These are phyloP conservation scores for Phalangium opilio DNA, from an alignment of 2,888 invertebrate species.

Conservation along the genomic window DNA sequence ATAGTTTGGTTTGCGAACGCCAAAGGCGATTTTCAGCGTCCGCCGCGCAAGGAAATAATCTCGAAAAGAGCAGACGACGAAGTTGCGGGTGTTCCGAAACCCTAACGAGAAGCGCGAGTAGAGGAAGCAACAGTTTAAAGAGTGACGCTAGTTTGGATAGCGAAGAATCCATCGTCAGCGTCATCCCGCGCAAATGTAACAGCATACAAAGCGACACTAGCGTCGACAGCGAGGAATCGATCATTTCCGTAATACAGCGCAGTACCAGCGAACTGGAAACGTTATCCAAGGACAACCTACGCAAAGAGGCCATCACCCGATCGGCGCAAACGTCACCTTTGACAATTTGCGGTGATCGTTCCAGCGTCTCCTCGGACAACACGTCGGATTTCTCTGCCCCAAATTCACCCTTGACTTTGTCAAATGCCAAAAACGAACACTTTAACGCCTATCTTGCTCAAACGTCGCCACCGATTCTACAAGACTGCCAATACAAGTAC, in stretches of 20 bases:
- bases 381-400: slow-evolving; percentile 7
- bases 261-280: slow-evolving; percentile 15
- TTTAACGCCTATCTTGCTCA: background rate
- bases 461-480: background rate
- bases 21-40: slow-evolving; percentile 19
- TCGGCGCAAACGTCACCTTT: slow-evolving; percentile 18
- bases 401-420: too few relatives aligned
- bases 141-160: slow-evolving; percentile 20
- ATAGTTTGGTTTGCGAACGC: slow-evolving; percentile 1
- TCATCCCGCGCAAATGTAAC: slow-evolving; percentile 33
- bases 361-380: background rate
- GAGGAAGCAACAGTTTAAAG: slow-evolving; percentile 14
- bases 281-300: background rate
- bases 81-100: slow-evolving; percentile 6
- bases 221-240: slow-evolving; percentile 83
- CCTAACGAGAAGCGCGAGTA: slow-evolving; percentile 11
- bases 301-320: slow-evolving; percentile 14
- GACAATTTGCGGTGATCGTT: slow-evolving; percentile 8
- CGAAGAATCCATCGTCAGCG: slow-evolving; percentile 22
- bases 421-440: too few relatives aligned
- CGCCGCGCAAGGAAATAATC: slow-evolving; percentile 7
- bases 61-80: background rate
- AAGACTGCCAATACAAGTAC: background rate
- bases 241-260: slow-evolving; percentile 62
- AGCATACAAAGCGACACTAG: slow-evolving; percentile 85